phyloP scores from a whole-genome alignment of 2,113 vertebrate genomes.

The Zeus faber region DNA sequence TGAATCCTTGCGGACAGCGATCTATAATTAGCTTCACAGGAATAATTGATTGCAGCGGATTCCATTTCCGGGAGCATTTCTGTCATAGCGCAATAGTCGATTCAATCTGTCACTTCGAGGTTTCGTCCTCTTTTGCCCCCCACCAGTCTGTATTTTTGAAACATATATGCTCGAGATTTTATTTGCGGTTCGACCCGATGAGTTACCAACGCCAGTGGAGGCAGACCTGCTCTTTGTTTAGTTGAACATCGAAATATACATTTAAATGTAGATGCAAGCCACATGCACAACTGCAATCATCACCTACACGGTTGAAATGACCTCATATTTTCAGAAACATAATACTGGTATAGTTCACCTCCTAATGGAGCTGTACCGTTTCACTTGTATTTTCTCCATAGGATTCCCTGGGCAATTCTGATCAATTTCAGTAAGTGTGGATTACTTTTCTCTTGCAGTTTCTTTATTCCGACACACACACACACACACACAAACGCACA shows the following conservation, averaged over 20 bases:
- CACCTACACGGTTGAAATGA: not conserved
- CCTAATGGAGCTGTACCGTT: constrained; percentile 8
- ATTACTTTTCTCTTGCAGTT: too few relatives aligned
- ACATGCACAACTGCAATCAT: too few relatives aligned
- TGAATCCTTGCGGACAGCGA: not conserved
- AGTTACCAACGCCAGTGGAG: too few relatives aligned
- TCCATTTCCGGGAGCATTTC: constrained; percentile 10
- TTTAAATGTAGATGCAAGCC: not conserved
- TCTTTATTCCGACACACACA: too few relatives aligned
- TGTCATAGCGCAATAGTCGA: constrained; percentile 35
- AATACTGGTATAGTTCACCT: not conserved
- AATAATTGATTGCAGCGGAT: constrained; percentile 23
- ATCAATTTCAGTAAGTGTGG: constrained; percentile 68
- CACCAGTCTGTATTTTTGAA: not conserved
- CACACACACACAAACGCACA: too few relatives aligned
- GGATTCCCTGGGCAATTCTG: constrained; percentile 47
- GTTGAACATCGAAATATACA: not conserved
- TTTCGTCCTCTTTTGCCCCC: constrained; percentile 8
- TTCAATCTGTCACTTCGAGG: constrained; percentile 17
- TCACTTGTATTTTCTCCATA: constrained; percentile 34
- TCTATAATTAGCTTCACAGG: constrained; percentile 13
- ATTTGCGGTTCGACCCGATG: too few relatives aligned
- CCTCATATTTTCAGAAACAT: too few relatives aligned
- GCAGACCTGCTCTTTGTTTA: too few relatives aligned
- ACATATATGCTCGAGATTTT: too few relatives aligned